Conservation (phyloP, 2,888 invertebrate genomes). For the Ornithoptera alexandrae region DNA sequence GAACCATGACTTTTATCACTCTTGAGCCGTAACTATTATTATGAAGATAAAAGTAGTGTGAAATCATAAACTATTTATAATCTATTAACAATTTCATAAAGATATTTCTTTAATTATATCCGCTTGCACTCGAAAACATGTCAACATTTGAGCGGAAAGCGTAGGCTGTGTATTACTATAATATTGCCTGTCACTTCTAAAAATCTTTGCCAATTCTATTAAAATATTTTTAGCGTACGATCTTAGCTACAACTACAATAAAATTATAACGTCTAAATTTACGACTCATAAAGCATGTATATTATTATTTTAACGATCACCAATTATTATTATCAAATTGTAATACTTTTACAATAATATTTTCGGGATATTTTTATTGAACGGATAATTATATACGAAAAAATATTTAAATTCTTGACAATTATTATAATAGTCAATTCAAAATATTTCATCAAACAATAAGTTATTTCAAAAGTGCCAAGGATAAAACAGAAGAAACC, state of each 20-base stretch:
- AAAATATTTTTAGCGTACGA: background rate
- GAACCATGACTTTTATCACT: too few species aligned
- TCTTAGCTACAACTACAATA: background rate
- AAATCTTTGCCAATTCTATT: background rate
- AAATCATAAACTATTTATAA: background rate
- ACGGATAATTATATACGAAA: too few species aligned
- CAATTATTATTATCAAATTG: background rate
- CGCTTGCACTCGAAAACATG: background rate
- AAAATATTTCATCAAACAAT: too few species aligned
- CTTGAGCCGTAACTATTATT: too few species aligned
- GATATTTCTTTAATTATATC: background rate
- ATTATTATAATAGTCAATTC: too few species aligned
- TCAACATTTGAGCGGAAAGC: conserved; percentile 1
- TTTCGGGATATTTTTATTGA: too few species aligned
- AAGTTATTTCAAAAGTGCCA: too few species aligned
- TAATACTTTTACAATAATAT: background rate
- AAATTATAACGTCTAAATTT: background rate
- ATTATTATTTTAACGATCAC: background rate
- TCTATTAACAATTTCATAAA: background rate
- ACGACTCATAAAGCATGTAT: background rate
- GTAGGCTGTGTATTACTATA: background rate
- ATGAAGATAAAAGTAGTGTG: too few species aligned
- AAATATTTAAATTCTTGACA: too few species aligned
- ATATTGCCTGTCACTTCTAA: background rate
- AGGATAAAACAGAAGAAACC: too few species aligned